Conservation (phyloP, 2,113 vertebrate species). For the Chaetorhynchus papuensis region DNA sequence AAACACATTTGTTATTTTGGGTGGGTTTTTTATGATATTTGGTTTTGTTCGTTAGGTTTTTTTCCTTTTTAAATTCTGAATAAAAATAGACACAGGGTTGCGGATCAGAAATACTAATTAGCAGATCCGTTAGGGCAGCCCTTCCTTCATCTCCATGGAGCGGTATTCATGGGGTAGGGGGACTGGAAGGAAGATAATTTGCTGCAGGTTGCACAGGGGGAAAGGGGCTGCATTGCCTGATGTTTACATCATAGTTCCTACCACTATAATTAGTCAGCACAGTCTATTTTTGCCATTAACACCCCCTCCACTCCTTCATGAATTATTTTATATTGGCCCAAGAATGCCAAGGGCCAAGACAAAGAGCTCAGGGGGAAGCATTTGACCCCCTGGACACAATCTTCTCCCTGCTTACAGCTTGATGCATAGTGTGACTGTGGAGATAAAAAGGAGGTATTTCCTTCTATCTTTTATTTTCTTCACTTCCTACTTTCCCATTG, state of each 20-base stretch:
- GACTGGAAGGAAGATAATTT: not conserved
- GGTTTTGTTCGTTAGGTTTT: not conserved
- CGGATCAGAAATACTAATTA: not conserved
- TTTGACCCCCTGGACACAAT: not conserved
- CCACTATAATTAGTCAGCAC: not conserved
- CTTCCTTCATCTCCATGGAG: not conserved
- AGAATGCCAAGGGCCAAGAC: not conserved
- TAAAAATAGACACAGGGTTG: not conserved
- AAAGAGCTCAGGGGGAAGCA: not conserved
- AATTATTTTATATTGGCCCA: not conserved
- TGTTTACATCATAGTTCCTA: not conserved
- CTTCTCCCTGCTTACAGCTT: not conserved
- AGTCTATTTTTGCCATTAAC: not conserved
- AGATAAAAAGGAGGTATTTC: not conserved
- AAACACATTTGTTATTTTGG: not conserved
- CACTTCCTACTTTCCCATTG: not conserved
- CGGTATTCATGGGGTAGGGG: not conserved
- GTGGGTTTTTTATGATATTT: not conserved
- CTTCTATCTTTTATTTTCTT: not conserved
- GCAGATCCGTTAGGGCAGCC: not conserved
- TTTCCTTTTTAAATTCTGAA: not conserved
- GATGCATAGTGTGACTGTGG: not conserved
- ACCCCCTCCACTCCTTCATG: not conserved
- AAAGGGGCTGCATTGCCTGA: not conserved
- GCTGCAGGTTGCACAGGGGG: not conserved